Percentiles rank a stretch among this genome's conserved stretches.
These are phyloP conservation scores for Shinisaurus crocodilurus DNA, from an alignment of 2,113 vertebrate species.

Conservation along the genomic window DNA sequence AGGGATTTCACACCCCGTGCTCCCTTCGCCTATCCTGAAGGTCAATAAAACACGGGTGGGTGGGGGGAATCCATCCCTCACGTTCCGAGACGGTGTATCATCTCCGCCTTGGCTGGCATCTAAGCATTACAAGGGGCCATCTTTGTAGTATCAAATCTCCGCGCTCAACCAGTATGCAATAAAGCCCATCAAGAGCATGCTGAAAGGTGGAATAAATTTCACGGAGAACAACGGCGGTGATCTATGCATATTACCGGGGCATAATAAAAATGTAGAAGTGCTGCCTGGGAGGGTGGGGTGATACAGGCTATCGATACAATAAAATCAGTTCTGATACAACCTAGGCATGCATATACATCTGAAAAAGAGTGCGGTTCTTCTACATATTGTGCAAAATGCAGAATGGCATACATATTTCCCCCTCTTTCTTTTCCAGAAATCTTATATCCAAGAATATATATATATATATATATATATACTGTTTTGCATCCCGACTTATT, in stretches of 20 bases:
- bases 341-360: slow-evolving; percentile 65
- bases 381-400: slow-evolving; percentile 32
- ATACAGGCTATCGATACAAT: slow-evolving; percentile 81
- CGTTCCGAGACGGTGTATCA: slow-evolving; percentile 10
- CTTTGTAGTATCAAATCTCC: slow-evolving; percentile 72
- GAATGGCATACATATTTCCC: slow-evolving; percentile 11
- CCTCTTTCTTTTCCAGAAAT: slow-evolving; percentile 56
- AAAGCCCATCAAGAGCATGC: slow-evolving; percentile 77
- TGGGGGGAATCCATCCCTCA: background rate
- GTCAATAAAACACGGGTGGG: rapidly evolving
- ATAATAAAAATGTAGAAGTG: slow-evolving; percentile 81
- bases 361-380: slow-evolving; percentile 51
- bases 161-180: slow-evolving; percentile 74
- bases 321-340: slow-evolving; percentile 75
- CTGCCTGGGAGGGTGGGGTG: slow-evolving; percentile 12
- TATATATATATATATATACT: slow-evolving; percentile 60
- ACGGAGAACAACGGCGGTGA: slow-evolving; percentile 79
- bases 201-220: slow-evolving; percentile 81
- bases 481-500: slow-evolving; percentile 76
- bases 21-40: background rate
- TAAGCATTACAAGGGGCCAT: slow-evolving; percentile 64
- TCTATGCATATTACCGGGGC: slow-evolving; percentile 77
- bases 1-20: too few relatives aligned
- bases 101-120: slow-evolving; percentile 51
- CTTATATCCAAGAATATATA: slow-evolving; percentile 36